Conservation (phyloP, 1,140 invertebrate genomes). For the Trichoplusia ni region DNA sequence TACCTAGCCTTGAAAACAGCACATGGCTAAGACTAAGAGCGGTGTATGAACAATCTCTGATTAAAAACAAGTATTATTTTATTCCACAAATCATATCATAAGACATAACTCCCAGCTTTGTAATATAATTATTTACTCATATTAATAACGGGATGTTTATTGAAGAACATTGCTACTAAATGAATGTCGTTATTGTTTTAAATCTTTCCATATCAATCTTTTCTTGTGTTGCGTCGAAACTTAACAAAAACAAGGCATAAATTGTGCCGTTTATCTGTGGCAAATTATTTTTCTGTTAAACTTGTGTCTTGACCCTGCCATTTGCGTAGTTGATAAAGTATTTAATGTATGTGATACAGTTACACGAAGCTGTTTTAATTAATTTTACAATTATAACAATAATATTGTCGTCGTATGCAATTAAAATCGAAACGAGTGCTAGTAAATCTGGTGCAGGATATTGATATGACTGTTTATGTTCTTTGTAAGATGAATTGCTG, state of each 20-base stretch:
- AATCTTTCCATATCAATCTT: conserved; percentile 20
- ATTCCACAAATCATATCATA: background rate
- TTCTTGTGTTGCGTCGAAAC: conserved; percentile 15
- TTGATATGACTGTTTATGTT: too few species aligned
- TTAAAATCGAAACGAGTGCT: conserved; percentile 14
- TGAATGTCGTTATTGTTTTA: conserved; percentile 19
- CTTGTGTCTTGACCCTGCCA: conserved; percentile 55
- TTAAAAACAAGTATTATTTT: too few species aligned
- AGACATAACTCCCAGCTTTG: background rate
- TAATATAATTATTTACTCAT: background rate
- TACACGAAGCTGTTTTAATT: conserved; percentile 52
- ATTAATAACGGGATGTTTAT: conserved; percentile 5
- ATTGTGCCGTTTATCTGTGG: conserved; percentile 62
- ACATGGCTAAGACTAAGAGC: too few species aligned
- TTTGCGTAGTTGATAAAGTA: conserved; percentile 53
- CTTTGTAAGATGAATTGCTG: too few species aligned
- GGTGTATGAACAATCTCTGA: too few species aligned
- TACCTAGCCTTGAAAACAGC: background rate
- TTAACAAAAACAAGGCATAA: conserved; percentile 56
- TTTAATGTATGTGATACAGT: conserved; percentile 36
- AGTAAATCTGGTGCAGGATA: conserved; percentile 27
- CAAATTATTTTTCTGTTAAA: conserved; percentile 78
- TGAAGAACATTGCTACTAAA: background rate
- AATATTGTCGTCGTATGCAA: conserved; percentile 12
- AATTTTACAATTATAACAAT: conserved; percentile 51